These are phyloP conservation scores for Limnephilus marmoratus DNA, from an alignment of 2,888 invertebrate genomes.

Conservation along the genomic window DNA sequence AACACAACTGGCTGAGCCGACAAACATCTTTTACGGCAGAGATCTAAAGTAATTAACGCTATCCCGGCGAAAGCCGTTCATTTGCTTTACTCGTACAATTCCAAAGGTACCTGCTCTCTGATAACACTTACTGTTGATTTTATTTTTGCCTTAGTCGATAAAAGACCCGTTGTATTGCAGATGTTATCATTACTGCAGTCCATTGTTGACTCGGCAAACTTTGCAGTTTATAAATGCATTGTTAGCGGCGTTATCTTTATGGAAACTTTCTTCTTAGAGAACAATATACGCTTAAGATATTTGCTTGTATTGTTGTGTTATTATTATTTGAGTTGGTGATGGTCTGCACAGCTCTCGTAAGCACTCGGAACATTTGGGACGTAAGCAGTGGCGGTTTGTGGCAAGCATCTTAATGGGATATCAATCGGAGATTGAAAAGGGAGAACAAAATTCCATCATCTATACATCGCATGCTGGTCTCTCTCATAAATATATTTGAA, in stretches of 20 bases:
- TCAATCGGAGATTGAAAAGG: too few species aligned
- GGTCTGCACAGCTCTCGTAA: too few species aligned
- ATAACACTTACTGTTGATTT: not conserved
- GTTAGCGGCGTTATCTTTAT: not conserved
- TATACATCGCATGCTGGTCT: too few species aligned
- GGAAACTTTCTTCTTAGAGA: not conserved
- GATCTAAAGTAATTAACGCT: not conserved
- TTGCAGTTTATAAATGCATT: conserved; percentile 2
- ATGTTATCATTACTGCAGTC: not conserved
- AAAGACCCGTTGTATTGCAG: not conserved
- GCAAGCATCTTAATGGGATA: too few species aligned
- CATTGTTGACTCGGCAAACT: conserved; percentile 2
- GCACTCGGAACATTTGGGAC: too few species aligned
- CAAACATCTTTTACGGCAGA: not conserved
- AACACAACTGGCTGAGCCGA: not conserved
- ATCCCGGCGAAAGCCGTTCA: not conserved
- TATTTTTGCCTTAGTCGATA: not conserved
- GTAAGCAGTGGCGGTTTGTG: too few species aligned
- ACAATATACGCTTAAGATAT: not conserved
- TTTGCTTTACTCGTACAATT: not conserved
- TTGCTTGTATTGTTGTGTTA: not conserved
- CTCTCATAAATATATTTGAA: too few species aligned
- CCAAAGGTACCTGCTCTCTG: not conserved
- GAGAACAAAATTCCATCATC: too few species aligned
- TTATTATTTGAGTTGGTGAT: not conserved